phyloP scores from a whole-genome alignment of 2,797 vertebrate genomes.

The Megalops cyprinoides region DNA sequence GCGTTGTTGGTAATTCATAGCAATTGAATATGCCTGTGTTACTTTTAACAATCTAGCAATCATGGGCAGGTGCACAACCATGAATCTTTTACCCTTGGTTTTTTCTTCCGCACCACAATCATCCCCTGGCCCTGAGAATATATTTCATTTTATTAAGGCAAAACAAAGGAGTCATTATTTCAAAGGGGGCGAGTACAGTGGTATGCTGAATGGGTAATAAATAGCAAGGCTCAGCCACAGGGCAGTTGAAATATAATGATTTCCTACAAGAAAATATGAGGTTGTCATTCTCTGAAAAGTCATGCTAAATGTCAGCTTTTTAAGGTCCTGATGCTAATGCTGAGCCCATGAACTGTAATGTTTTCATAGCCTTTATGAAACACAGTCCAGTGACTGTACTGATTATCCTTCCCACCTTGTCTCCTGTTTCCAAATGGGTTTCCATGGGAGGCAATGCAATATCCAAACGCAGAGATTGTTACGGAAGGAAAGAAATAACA shows the following conservation, averaged over 20 bases:
- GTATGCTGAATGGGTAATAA: conserved; percentile 99
- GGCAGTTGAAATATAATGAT: conserved; percentile 99
- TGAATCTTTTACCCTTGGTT: conserved; percentile 59
- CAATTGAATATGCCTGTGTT: conserved; percentile 1
- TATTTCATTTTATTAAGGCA: conserved; percentile 99
- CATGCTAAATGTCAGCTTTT: conserved; percentile 99
- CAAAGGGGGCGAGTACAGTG: conserved; percentile 92
- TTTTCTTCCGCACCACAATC: conserved; percentile 93
- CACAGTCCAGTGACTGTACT: conserved; percentile 99
- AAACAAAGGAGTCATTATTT: conserved; percentile 99
- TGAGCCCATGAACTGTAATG: conserved; percentile 99
- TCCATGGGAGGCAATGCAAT: conserved; percentile 99
- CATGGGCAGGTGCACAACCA: background rate
- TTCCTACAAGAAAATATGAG: conserved; percentile 99
- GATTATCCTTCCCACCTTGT: conserved; percentile 99
- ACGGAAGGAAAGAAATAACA: conserved; percentile 79
- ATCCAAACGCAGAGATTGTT: conserved; percentile 99
- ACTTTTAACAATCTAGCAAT: conserved; percentile 1
- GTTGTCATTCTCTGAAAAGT: conserved; percentile 99
- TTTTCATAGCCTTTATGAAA: conserved; percentile 99
- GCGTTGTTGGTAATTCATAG: conserved; percentile 1
- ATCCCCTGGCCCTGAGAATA: conserved; percentile 99
- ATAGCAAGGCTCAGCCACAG: conserved; percentile 99
- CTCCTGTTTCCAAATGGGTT: conserved; percentile 97
- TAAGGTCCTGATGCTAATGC: conserved; percentile 99